Evolutionary conservation across 2,113 vertebrate genomes (phyloP).

Genomic region (Upupa epops): DNA sequence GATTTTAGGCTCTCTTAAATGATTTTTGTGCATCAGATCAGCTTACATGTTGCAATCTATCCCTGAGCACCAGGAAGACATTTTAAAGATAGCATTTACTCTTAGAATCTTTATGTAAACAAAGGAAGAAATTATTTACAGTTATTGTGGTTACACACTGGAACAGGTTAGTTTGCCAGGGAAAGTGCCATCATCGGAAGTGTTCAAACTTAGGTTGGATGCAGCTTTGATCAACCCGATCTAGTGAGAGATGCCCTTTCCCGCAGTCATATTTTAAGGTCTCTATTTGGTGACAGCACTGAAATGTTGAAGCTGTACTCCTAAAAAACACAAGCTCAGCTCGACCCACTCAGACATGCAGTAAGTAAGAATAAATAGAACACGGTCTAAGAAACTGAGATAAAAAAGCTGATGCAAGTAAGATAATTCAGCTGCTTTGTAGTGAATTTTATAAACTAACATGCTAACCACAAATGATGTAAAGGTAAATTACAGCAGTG

Average conservation of each 20-base stretch:
- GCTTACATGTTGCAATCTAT: not conserved
- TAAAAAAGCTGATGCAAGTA: too few species aligned
- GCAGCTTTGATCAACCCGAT: not conserved
- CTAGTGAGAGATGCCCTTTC: not conserved
- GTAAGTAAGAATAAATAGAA: too few species aligned
- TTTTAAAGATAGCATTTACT: not conserved
- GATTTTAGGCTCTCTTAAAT: not conserved
- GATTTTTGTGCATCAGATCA: not conserved
- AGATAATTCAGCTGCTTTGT: too few species aligned
- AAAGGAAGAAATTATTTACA: not conserved
- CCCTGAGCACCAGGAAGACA: fast-evolving
- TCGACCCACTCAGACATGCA: too few species aligned
- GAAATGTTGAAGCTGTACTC: too few species aligned
- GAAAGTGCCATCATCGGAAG: not conserved
- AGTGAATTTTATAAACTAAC: too few species aligned
- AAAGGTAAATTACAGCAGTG: too few species aligned
- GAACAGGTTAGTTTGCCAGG: not conserved
- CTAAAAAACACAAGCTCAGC: too few species aligned
- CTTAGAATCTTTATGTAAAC: not conserved
- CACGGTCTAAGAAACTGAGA: too few species aligned
- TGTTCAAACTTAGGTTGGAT: not conserved
- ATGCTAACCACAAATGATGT: too few species aligned
- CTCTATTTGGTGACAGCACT: too few species aligned
- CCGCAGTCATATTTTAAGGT: not conserved
- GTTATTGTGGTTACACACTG: not conserved